Base-by-base conservation (phyloP, 1,140 invertebrate genomes). In the Nasonia longicornis region DNA sequence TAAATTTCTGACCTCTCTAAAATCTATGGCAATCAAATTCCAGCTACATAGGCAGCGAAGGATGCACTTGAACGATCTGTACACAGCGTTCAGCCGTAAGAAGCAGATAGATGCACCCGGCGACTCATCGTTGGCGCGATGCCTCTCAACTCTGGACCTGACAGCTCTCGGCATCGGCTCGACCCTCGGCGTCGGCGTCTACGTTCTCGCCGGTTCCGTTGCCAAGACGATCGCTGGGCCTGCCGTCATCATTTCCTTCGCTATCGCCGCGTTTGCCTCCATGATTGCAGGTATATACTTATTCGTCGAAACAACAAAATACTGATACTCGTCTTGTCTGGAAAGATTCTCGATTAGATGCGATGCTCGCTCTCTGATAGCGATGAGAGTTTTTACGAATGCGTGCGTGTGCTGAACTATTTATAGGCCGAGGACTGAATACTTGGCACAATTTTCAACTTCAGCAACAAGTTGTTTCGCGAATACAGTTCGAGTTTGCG, bases 141-240 rank as follows among this genome's bases (percentile, higher is more conserved):
- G 95, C 58, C 91, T 97, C 11, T 93, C 93, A 3, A 93, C 95
- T 0, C 89, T 95, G 66, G 96, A 97, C 89, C 91, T 97, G 10
- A 96, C 95, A 0, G 94, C 94, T 1, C 87, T 97, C 2, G 96
- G 96, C 63, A 94, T 98, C 31, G 96, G 96, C 12, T 96, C 95
- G 82, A 98, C 96, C 0, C 89, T 98, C 12, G 97, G 97, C 6
- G 95, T 97, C 35, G 96, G 97, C 20, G 95, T 97, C 16, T 98
- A 98, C 91, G 96, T 98, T 10, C 89, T 97, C 31, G 95, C 95
- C 22, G 96, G 96, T 14, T 93, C 96, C 82, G 96, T 97, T n/a
- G 95, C 96, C 31, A 94, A 93, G 87, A 92, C 93, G 74, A 93
- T 92, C 72, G 95, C 96, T 0, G 96, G 96, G 0, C 96, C 96